Evolutionary conservation across 2,797 vertebrate species (phyloP).

Genomic region (Melanotaenia nigrans): DNA sequence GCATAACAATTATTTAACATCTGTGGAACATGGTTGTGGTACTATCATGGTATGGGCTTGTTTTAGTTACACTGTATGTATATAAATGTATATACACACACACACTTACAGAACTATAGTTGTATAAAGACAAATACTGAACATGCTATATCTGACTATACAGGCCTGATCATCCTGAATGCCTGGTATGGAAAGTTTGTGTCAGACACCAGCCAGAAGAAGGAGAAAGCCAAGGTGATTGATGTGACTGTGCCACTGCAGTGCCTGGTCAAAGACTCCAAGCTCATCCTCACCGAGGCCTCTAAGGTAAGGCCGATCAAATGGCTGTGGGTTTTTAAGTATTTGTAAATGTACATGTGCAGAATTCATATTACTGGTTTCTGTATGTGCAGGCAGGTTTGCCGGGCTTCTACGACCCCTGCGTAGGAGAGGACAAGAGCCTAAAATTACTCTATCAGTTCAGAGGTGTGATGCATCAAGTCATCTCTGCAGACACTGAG

Average conservation of each 20-base stretch:
- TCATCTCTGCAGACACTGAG: constrained; percentile 90
- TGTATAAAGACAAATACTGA: too few relatives aligned
- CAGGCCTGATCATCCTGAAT: constrained; percentile 94
- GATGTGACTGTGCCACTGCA: constrained; percentile 97
- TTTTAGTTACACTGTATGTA: neutral
- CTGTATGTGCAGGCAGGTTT: constrained; percentile 85
- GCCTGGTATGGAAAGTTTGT: constrained; percentile 99
- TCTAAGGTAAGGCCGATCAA: constrained; percentile 86
- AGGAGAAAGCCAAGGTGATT: constrained; percentile 92
- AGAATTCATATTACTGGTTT: neutral
- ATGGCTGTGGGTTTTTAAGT: neutral
- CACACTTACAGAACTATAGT: too few relatives aligned
- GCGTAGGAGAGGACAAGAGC: constrained; percentile 96
- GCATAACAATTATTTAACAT: neutral
- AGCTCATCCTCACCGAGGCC: constrained; percentile 96
- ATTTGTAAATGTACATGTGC: neutral
- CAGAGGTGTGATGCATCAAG: constrained; percentile 95
- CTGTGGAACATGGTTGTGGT: neutral
- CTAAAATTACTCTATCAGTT: constrained; percentile 98
- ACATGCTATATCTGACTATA: neutral
- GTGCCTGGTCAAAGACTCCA: constrained; percentile 97
- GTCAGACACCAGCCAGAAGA: constrained; percentile 90
- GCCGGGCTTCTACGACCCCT: constrained; percentile 96
- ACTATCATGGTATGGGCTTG: neutral
- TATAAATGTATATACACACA: too few relatives aligned